These are phyloP conservation scores for Panulirus ornatus DNA, from an alignment of 1,140 invertebrate genomes.

Conservation along the genomic window DNA sequence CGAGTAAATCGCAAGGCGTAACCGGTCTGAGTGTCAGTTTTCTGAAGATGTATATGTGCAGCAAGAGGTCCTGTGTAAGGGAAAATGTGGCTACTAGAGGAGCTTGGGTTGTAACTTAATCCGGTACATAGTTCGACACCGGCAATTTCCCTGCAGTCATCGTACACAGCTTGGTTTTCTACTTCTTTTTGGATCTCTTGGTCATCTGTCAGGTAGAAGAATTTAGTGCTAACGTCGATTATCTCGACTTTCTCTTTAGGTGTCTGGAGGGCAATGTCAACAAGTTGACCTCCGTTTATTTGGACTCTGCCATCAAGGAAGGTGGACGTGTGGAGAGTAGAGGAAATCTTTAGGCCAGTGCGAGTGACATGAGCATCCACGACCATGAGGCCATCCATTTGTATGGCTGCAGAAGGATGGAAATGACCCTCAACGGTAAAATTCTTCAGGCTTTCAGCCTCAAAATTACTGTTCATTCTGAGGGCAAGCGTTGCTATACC, in stretches of 20 bases:
- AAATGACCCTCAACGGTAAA: constrained; percentile 80
- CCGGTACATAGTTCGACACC: too few relatives aligned
- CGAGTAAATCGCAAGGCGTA: constrained; percentile 39
- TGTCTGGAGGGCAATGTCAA: constrained; percentile 87
- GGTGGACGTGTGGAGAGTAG: constrained; percentile 87
- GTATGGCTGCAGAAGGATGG: constrained; percentile 84
- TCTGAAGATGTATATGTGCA: constrained; percentile 23
- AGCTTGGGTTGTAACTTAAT: too few relatives aligned
- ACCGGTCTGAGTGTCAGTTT: constrained; percentile 57
- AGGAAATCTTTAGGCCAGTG: constrained; percentile 87
- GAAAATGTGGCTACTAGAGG: too few relatives aligned
- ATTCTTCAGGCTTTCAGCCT: constrained; percentile 84
- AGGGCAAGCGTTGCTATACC: constrained; percentile 86
- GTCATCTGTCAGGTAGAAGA: constrained; percentile 50
- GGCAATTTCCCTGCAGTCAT: too few relatives aligned
- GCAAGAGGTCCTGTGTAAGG: too few relatives aligned
- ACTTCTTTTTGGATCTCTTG: neutral
- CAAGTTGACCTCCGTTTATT: constrained; percentile 82
- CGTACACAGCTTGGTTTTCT: neutral
- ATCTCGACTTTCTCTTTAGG: constrained; percentile 90
- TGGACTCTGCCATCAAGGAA: constrained; percentile 85
- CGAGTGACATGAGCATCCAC: constrained; percentile 87
- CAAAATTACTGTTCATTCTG: constrained; percentile 85
- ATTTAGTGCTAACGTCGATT: constrained; percentile 79
- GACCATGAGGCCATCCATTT: constrained; percentile 83